Percentiles rank a stretch among this genome's conserved stretches.
These are phyloP conservation scores for Notolepis coatsorum DNA, from an alignment of 2,797 vertebrate genomes.

Conservation along the genomic window DNA sequence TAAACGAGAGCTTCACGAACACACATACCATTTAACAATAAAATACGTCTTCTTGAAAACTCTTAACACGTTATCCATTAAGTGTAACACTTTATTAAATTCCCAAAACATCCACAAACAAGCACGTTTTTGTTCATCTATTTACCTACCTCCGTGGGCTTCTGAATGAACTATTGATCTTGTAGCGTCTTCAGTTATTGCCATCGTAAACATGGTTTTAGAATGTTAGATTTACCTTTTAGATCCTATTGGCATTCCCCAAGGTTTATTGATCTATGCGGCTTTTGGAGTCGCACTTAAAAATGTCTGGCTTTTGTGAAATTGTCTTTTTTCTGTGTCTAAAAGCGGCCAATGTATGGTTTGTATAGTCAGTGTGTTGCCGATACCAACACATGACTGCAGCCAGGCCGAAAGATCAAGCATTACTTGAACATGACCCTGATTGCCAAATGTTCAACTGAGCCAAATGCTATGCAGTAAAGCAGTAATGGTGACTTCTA, in stretches of 20 bases:
- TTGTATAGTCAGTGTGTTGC: not conserved
- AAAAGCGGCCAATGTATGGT: not conserved
- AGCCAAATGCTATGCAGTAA: slow-evolving; percentile 71
- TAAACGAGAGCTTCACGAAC: slow-evolving; percentile 29
- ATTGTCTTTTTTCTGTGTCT: not conserved
- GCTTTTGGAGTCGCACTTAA: no score
- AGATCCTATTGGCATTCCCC: no score
- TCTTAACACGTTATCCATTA: slow-evolving; percentile 1
- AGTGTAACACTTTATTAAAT: slow-evolving; percentile 1
- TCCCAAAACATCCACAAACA: not conserved
- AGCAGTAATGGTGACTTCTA: slow-evolving; percentile 70
- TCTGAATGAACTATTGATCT: not conserved
- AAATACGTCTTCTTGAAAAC: slow-evolving; percentile 11
- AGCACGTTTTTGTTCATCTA: slow-evolving; percentile 5
- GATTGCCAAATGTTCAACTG: slow-evolving; percentile 74
- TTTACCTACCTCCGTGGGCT: not conserved
- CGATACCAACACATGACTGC: not conserved
- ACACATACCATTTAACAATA: slow-evolving; percentile 8
- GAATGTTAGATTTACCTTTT: no score
- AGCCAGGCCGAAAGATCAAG: slow-evolving; percentile 59
- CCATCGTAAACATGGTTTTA: not conserved
- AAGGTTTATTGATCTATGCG: no score
- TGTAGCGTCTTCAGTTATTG: not conserved
- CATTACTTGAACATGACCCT: slow-evolving; percentile 82
- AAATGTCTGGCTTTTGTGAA: no score